phyloP scores from a whole-genome alignment of 1,140 invertebrate species.

The Agrilus planipennis region DNA sequence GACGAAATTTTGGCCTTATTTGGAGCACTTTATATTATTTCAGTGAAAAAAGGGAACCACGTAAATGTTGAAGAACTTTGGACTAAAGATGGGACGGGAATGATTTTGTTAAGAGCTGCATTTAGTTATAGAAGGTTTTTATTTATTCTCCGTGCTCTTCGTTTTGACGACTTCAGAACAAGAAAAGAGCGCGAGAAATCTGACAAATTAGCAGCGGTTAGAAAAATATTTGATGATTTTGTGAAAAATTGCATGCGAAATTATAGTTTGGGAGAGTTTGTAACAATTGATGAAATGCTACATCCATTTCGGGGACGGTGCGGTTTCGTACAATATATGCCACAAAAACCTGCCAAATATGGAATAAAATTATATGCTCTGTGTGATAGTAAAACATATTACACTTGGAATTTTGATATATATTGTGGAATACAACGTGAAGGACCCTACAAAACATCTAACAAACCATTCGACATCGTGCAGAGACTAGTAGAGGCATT shows the following conservation, averaged over 20 bases:
- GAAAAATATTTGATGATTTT: slow-evolving; percentile 27
- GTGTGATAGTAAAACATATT: slow-evolving; percentile 1
- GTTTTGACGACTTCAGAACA: slow-evolving; percentile 23
- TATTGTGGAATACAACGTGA: slow-evolving; percentile 27
- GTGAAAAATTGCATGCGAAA: slow-evolving; percentile 25
- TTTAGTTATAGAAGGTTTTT: slow-evolving; percentile 7
- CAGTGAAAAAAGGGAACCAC: background rate
- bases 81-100: slow-evolving; percentile 5
- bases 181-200: slow-evolving; percentile 20
- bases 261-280: slow-evolving; percentile 22
- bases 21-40: background rate
- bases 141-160: slow-evolving; percentile 10
- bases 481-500: slow-evolving; percentile 8
- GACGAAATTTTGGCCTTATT: slow-evolving; percentile 1
- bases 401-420: slow-evolving; percentile 23
- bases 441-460: slow-evolving; percentile 17
- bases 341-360: slow-evolving; percentile 37
- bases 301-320: slow-evolving; percentile 30
- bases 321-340: slow-evolving; percentile 34
- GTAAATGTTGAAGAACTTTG: slow-evolving; percentile 3
- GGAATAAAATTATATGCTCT: slow-evolving; percentile 19
- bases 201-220: slow-evolving; percentile 29
- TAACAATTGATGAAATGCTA: slow-evolving; percentile 34
- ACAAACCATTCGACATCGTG: slow-evolving; percentile 7
- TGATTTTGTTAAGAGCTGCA: slow-evolving; percentile 5